phyloP scores from a whole-genome alignment of 2,113 vertebrate genomes.

The Rhinoderma darwinii region DNA sequence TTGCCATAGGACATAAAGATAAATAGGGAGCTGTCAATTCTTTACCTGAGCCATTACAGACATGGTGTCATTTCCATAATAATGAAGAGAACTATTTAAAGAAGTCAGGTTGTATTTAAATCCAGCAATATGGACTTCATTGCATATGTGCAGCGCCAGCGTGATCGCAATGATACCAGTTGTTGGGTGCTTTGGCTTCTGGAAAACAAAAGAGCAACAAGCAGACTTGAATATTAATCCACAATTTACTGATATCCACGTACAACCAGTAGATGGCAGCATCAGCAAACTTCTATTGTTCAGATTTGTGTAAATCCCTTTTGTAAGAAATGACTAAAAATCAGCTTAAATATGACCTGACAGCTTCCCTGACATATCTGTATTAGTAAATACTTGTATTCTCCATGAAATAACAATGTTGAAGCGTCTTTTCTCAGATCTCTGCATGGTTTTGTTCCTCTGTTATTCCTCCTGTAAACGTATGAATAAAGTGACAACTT shows the following conservation, averaged over 20 bases:
- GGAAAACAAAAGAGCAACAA: conserved; percentile 48
- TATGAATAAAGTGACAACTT: too few relatives aligned
- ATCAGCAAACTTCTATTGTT: background rate
- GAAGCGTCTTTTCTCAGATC: too few relatives aligned
- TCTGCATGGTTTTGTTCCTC: too few relatives aligned
- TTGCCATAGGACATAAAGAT: background rate
- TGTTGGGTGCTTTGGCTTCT: conserved; percentile 82
- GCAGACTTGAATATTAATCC: background rate
- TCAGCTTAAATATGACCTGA: too few relatives aligned
- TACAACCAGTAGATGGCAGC: conserved; percentile 26
- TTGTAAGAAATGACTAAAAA: too few relatives aligned
- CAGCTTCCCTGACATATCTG: too few relatives aligned
- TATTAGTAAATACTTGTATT: too few relatives aligned
- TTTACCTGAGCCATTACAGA: conserved; percentile 80
- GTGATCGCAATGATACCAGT: conserved; percentile 81
- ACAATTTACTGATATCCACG: background rate
- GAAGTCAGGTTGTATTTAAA: conserved; percentile 78
- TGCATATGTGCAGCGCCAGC: conserved; percentile 77
- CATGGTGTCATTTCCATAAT: conserved; percentile 81
- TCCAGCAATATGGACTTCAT: conserved; percentile 79
- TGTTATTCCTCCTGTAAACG: too few relatives aligned
- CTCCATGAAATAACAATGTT: too few relatives aligned
- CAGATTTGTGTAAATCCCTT: too few relatives aligned
- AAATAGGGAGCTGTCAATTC: background rate
- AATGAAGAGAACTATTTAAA: conserved; percentile 76